These are phyloP conservation scores for Propsilocerus akamusi DNA, from an alignment of 1,140 invertebrate genomes.

Conservation along the genomic window DNA sequence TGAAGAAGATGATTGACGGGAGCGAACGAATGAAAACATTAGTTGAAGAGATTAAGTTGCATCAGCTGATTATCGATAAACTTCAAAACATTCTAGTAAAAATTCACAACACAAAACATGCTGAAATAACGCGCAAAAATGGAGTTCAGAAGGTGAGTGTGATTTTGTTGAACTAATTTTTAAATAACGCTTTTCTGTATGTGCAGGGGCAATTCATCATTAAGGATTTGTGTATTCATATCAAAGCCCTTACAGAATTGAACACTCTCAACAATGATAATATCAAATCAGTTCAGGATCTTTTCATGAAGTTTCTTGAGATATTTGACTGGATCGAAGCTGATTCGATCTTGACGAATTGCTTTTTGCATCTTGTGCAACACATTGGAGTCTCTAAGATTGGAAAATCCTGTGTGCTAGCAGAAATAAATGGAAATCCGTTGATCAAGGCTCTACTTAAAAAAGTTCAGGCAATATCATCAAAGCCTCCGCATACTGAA, in stretches of 20 bases:
- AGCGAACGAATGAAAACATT: background rate
- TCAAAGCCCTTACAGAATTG: background rate
- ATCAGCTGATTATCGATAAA: too few relatives aligned
- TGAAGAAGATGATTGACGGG: background rate
- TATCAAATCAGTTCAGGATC: background rate
- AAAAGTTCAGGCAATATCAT: background rate
- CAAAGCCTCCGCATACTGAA: background rate
- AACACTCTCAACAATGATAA: background rate
- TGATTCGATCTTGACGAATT: background rate
- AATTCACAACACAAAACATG: too few relatives aligned
- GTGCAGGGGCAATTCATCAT: background rate
- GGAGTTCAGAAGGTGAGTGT: background rate
- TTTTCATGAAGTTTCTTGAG: background rate
- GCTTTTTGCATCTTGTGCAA: background rate
- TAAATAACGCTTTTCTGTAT: background rate
- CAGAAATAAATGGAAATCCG: background rate
- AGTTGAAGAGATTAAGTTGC: background rate
- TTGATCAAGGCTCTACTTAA: background rate
- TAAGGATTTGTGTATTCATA: background rate
- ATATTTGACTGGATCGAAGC: background rate
- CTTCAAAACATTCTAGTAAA: too few relatives aligned
- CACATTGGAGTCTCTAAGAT: background rate
- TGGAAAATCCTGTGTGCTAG: background rate
- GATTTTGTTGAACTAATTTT: too few relatives aligned
- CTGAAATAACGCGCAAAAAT: background rate